A percentile compares a stretch with the other conserved stretches of the same genome.
phyloP scores from a whole-genome alignment of 1,140 invertebrate genomes.

The Lasioglossum baleicum region DNA sequence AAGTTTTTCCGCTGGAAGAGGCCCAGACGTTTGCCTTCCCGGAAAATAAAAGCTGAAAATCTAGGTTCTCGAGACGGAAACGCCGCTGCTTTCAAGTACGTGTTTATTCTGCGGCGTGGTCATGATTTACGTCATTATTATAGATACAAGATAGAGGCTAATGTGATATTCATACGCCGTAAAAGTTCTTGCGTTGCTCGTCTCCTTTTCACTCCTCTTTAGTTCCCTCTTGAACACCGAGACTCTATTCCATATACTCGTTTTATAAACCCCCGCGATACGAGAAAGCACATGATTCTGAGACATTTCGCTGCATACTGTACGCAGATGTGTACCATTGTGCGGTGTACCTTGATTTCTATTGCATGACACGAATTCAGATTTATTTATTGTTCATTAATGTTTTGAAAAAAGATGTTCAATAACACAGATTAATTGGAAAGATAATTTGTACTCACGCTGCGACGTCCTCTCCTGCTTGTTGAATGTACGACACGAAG shows the following conservation, averaged over 20 bases:
- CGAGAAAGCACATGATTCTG: slow-evolving; percentile 34
- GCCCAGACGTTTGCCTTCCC: too few relatives aligned
- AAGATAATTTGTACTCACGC: too few relatives aligned
- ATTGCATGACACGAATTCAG: too few relatives aligned
- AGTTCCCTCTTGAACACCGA: slow-evolving; percentile 12
- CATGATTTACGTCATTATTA: slow-evolving; percentile 53
- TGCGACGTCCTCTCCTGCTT: too few relatives aligned
- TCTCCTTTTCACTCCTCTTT: not conserved
- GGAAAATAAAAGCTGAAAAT: not conserved
- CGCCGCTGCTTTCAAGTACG: not conserved
- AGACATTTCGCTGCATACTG: slow-evolving; percentile 40
- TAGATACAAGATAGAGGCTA: slow-evolving; percentile 28
- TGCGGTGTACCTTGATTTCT: not conserved
- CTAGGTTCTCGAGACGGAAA: not conserved
- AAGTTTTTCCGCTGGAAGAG: too few relatives aligned
- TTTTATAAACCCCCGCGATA: slow-evolving; percentile 33
- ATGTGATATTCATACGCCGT: slow-evolving; percentile 58
- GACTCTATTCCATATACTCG: slow-evolving; percentile 10
- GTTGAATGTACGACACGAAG: too few relatives aligned
- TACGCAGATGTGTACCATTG: slow-evolving; percentile 54
- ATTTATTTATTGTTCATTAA: too few relatives aligned
- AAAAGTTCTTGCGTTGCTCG: slow-evolving; percentile 38
- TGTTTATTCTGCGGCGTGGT: slow-evolving; percentile 5
- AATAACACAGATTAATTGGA: too few relatives aligned
- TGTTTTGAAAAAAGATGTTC: too few relatives aligned